Conservation (phyloP, 2,797 vertebrate genomes). For the Thamnophis elegans region DNA sequence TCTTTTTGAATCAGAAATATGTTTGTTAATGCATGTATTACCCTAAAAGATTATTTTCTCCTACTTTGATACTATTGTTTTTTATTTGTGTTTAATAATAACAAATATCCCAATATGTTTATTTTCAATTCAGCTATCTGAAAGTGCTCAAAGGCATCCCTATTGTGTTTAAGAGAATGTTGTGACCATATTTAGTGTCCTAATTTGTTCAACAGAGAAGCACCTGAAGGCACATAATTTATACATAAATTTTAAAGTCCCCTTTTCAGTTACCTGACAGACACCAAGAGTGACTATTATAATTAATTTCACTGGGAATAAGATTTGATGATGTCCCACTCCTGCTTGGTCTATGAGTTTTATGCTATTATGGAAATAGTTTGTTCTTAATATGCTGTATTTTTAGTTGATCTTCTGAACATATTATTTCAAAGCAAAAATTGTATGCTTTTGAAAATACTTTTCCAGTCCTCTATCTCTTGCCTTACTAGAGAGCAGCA, state of each 20-base stretch:
- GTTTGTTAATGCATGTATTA: neutral
- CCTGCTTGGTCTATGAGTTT: slow-evolving; percentile 41
- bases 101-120: neutral
- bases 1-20: neutral
- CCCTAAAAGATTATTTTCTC: neutral
- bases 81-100: neutral
- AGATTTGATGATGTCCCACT: slow-evolving; percentile 44
- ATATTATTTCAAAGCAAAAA: slow-evolving; percentile 37
- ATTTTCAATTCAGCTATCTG: neutral
- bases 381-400: slow-evolving; percentile 30
- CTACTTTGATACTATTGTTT: neutral
- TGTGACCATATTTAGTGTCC: neutral
- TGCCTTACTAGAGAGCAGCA: neutral
- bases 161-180: neutral
- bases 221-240: slow-evolving; percentile 6
- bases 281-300: slow-evolving; percentile 41
- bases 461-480: slow-evolving; percentile 15
- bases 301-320: slow-evolving; percentile 36
- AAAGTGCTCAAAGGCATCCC: neutral
- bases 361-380: neutral
- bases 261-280: slow-evolving; percentile 16
- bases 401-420: slow-evolving; percentile 14
- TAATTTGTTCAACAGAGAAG: slow-evolving; percentile 12
- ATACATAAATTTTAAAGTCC: slow-evolving; percentile 20
- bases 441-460: neutral